Percentiles rank a stretch among this genome's conserved stretches.
Conservation (phyloP, 2,113 vertebrate species). For the Myodes glareolus region DNA sequence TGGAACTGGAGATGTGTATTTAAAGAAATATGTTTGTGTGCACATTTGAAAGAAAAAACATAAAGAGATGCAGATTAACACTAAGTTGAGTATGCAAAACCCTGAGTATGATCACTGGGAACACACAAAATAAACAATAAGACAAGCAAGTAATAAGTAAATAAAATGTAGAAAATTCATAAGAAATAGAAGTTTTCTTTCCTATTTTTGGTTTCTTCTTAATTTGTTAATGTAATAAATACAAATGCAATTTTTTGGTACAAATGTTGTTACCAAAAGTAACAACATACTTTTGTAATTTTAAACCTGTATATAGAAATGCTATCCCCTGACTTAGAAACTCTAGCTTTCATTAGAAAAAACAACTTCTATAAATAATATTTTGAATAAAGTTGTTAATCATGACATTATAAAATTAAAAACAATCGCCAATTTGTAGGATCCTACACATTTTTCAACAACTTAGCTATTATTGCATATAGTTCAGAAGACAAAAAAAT, state of each 20-base stretch:
- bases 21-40: neutral
- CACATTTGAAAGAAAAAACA: neutral
- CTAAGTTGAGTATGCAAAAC: too few relatives aligned
- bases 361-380: neutral
- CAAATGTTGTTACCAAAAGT: too few relatives aligned
- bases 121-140: neutral
- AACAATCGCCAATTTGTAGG: too few relatives aligned
- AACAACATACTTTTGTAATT: neutral
- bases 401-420: neutral
- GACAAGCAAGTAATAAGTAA: neutral
- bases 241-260: neutral
- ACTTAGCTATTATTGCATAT: neutral
- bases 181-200: neutral
- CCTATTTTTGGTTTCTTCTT: neutral
- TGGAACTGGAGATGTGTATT: neutral
- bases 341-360: neutral
- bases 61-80: neutral
- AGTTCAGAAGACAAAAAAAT: neutral
- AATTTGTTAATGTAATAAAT: neutral
- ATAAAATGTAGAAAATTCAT: neutral
- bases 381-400: neutral
- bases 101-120: neutral
- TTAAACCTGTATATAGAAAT: neutral
- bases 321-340: neutral
- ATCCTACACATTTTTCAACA: neutral